These are phyloP conservation scores for Gorilla gorilla DNA, from an alignment of 2,113 vertebrate species.

Conservation along the genomic window DNA sequence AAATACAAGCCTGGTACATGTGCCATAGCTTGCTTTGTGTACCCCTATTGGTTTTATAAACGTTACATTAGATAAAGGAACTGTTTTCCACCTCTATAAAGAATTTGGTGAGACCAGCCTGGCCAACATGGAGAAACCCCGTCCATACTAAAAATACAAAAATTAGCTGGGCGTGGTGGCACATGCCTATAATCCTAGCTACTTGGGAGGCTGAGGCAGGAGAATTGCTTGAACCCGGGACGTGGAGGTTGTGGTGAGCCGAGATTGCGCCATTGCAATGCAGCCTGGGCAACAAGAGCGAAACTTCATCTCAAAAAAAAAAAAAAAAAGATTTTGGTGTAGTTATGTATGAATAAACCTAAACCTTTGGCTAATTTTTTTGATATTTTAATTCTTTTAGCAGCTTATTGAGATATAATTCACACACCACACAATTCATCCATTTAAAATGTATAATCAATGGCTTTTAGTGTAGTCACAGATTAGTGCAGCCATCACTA, in stretches of 20 bases:
- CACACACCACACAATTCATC: too few relatives aligned
- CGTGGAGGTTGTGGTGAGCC: too few relatives aligned
- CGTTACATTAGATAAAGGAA: not conserved
- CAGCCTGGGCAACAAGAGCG: too few relatives aligned
- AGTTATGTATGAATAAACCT: not conserved
- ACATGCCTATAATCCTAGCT: too few relatives aligned
- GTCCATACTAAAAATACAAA: too few relatives aligned
- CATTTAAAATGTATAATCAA: not conserved
- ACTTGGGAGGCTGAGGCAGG: too few relatives aligned
- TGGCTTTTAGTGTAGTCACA: not conserved
- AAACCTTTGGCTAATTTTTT: not conserved
- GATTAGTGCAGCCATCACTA: not conserved
- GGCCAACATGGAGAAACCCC: too few relatives aligned
- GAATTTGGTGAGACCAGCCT: not conserved
- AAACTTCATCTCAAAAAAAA: too few relatives aligned
- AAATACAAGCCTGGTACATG: accelerated
- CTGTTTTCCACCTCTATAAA: not conserved
- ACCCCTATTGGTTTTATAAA: not conserved
- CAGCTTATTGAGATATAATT: not conserved
- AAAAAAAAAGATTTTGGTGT: not conserved
- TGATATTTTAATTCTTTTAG: not conserved
- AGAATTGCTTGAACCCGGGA: too few relatives aligned
- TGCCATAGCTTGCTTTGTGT: not conserved
- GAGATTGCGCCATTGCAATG: too few relatives aligned
- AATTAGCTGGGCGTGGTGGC: too few relatives aligned